Evolutionary conservation across 2,888 invertebrate species (phyloP).

Genomic region (Pedicia rivosa): DNA sequence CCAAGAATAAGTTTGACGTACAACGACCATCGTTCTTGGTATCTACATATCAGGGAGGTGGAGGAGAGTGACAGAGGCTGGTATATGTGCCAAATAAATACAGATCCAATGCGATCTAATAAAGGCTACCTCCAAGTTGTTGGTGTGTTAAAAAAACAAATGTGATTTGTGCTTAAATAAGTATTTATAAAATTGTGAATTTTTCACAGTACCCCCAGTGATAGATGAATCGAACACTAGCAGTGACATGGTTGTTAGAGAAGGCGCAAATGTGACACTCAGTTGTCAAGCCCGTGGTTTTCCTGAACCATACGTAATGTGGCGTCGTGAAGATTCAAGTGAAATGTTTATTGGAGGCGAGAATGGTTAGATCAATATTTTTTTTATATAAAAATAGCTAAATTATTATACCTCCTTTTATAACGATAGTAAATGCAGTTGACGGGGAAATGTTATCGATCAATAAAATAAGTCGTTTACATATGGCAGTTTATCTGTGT

Average conservation of each 20-base stretch:
- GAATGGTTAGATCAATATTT: conserved; percentile 43
- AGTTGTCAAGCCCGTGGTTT: conserved; percentile 77
- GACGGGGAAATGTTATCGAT: conserved; percentile 76
- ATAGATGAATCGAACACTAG: conserved; percentile 82
- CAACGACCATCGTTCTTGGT: conserved; percentile 86
- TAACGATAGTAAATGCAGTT: conserved; percentile 62
- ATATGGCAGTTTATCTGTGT: conserved; percentile 86
- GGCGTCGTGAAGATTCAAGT: conserved; percentile 77
- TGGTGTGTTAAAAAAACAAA: conserved; percentile 41
- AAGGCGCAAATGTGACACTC: conserved; percentile 75
- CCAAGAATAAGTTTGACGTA: conserved; percentile 71
- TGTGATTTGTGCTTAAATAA: neutral
- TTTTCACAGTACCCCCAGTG: conserved; percentile 65
- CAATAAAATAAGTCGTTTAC: conserved; percentile 74
- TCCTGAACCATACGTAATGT: conserved; percentile 85
- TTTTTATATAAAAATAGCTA: neutral
- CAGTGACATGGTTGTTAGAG: conserved; percentile 80
- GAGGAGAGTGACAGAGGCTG: conserved; percentile 79
- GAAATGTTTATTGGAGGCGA: conserved; percentile 83
- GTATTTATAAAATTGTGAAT: neutral
- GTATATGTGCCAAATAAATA: conserved; percentile 89
- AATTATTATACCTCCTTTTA: conserved; percentile 8
- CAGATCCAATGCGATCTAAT: conserved; percentile 82
- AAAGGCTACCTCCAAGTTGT: conserved; percentile 85
- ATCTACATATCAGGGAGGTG: conserved; percentile 73